Evolutionary conservation across 1,140 invertebrate genomes (phyloP), one percentile per base, ranked within the genome.

Genomic region (Trachelipus rathkii): DNA sequence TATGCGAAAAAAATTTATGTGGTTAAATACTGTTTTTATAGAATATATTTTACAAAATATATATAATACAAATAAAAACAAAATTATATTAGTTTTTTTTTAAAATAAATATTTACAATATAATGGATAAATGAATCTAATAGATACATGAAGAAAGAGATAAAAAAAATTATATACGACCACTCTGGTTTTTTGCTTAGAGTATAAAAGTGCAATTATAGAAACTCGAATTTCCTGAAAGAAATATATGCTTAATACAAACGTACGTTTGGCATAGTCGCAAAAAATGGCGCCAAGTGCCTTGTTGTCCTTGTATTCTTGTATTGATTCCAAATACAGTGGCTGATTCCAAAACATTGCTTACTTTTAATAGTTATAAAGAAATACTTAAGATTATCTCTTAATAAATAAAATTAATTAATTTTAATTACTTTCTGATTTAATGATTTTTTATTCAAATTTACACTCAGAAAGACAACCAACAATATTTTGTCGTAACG

Each of bases 231-330:
- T 60, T 60, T 60, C 50, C 19, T 19, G 1, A 60, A 60, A 60
- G 19, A 19, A 60, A 60, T 60, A 15, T 60, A 60, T 60, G 50
- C 11, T 19, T 60, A 60, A 60, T 8, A 60, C 19, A 60, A 60
- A 60, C 50, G 50, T 60, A 60, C 50, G 50, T 60, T 60, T 60
- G 50, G 50, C 50, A 60, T 15, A 19, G 50, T 19, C 19, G 50
- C 50, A 60, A 60, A 60, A 60, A 60, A 60, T 60, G 50, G 50
- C 50, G 50, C 50, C 50, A 60, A 60, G 50, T 60, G 50, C 50
- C 33, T 33, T 33, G 33, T 60, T 60, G 50, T 60, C 50, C 50
- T 60, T 60, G 50, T 60, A 60, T 60, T 60, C 50, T 60, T 60
- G 50, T 60, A 60, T 60, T 60, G 50, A 60, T 60, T 60, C 50